Evolutionary conservation across 2,888 invertebrate genomes (phyloP).

Genomic region (Hirudinaria manillensis): DNA sequence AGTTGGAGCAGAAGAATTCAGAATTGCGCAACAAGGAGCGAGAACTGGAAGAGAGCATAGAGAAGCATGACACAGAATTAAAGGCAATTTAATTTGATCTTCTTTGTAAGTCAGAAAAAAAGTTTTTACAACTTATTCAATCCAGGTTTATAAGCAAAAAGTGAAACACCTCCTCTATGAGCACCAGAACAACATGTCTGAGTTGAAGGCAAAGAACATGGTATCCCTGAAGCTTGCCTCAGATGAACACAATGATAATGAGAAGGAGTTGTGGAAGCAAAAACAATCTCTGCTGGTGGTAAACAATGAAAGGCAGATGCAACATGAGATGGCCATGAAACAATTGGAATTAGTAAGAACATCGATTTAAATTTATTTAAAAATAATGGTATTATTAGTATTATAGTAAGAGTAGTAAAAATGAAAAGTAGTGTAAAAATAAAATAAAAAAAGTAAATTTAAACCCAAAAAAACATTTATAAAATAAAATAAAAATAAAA

Average conservation of each 20-base stretch:
- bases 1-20: conserved; percentile 76
- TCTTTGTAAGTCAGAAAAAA: conserved; percentile 1
- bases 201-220: conserved; percentile 69
- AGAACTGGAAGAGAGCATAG: conserved; percentile 79
- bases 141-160: conserved; percentile 75
- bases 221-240: conserved; percentile 70
- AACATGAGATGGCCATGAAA: conserved; percentile 69
- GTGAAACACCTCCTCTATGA: conserved; percentile 87
- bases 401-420: background rate
- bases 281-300: conserved; percentile 65
- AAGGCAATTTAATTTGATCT: conserved; percentile 56
- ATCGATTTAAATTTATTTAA: background rate
- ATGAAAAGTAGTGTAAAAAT: background rate
- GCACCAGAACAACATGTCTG: conserved; percentile 76
- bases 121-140: background rate
- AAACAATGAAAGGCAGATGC: conserved; percentile 66
- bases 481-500: background rate
- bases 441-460: background rate
- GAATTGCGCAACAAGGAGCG: conserved; percentile 69
- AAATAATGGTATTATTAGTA: background rate
- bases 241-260: conserved; percentile 73
- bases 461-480: background rate
- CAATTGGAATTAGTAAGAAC: conserved; percentile 63
- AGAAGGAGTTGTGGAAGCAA: conserved; percentile 70
- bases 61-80: conserved; percentile 77